Conservation (phyloP, 2,888 invertebrate species). For the Pseudococcus jackbeardsleyi region DNA sequence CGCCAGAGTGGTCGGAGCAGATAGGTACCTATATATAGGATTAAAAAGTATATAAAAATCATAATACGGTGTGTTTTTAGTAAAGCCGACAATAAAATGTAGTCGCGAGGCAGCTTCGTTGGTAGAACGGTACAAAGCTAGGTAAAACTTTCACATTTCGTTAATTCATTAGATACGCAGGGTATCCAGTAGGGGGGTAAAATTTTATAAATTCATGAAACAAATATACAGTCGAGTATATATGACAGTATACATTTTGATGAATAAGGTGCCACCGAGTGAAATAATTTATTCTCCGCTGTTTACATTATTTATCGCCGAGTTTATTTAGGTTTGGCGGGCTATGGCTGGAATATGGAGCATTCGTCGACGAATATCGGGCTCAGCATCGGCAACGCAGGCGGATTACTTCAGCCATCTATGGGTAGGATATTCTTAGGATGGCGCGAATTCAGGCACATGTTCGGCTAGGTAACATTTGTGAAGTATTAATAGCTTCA, state of each 20-base stretch:
- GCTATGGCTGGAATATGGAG: background rate
- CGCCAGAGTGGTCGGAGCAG: background rate
- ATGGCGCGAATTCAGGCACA: background rate
- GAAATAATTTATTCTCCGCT: constrained; percentile 50
- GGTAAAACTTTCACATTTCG: constrained; percentile 8
- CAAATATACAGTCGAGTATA: constrained; percentile 38
- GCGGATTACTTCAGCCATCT: background rate
- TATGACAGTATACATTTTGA: constrained; percentile 52
- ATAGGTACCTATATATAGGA: background rate
- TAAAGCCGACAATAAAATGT: background rate
- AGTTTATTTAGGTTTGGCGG: constrained; percentile 50
- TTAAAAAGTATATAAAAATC: background rate
- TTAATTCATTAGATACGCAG: background rate
- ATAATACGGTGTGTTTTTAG: background rate
- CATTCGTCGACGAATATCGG: constrained; percentile 18
- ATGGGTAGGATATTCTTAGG: background rate
- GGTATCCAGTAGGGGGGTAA: background rate
- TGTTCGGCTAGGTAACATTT: constrained; percentile 15
- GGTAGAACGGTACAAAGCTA: background rate
- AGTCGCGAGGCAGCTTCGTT: background rate
- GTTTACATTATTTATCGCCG: constrained; percentile 51
- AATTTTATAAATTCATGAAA: constrained; percentile 51
- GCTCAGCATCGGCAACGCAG: background rate
- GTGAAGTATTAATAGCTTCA: constrained; percentile 40
- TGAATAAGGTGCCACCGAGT: constrained; percentile 2